Percentiles rank a stretch among this genome's conserved stretches.
Evolutionary conservation across 2,888 invertebrate species (phyloP).

Genomic region (Cerastis rubricosa): DNA sequence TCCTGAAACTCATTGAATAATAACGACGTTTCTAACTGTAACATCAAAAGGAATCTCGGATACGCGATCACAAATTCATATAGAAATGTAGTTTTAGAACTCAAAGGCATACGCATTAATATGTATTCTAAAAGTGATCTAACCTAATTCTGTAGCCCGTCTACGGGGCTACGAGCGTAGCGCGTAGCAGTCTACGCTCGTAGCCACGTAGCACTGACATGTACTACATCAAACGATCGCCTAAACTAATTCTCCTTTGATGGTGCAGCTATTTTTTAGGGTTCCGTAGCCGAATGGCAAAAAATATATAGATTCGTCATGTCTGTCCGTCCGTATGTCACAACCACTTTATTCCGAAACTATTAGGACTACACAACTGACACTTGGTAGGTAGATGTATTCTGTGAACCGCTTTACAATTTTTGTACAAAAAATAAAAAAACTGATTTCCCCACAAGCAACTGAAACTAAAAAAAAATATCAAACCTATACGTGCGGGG

Average conservation of each 20-base stretch:
- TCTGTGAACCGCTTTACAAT: no score
- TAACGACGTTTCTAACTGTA: constrained; percentile 8
- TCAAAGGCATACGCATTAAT: constrained; percentile 41
- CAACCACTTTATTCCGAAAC: no score
- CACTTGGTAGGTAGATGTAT: no score
- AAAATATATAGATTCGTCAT: no score
- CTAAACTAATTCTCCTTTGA: constrained; percentile 35
- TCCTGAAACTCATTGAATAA: constrained; percentile 24
- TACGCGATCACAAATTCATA: constrained; percentile 39
- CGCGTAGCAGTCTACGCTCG: constrained; percentile 58
- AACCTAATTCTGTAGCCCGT: constrained; percentile 48
- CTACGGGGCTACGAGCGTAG: constrained; percentile 47
- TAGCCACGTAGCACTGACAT: constrained; percentile 48
- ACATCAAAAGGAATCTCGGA: constrained; percentile 44
- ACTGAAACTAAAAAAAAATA: no score
- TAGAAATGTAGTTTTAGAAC: constrained; percentile 45
- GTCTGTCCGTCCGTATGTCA: no score
- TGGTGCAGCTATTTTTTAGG: constrained; percentile 2
- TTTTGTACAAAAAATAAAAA: no score
- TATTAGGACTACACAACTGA: no score
- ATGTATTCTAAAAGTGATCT: constrained; percentile 55
- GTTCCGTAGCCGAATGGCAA: no score
- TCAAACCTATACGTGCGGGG: no score
- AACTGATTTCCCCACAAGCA: no score
- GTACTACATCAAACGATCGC: constrained; percentile 36